A percentile compares a stretch with the other conserved stretches of the same genome.
phyloP scores from a whole-genome alignment of 2,113 vertebrate species.

The Micronisus gabar region DNA sequence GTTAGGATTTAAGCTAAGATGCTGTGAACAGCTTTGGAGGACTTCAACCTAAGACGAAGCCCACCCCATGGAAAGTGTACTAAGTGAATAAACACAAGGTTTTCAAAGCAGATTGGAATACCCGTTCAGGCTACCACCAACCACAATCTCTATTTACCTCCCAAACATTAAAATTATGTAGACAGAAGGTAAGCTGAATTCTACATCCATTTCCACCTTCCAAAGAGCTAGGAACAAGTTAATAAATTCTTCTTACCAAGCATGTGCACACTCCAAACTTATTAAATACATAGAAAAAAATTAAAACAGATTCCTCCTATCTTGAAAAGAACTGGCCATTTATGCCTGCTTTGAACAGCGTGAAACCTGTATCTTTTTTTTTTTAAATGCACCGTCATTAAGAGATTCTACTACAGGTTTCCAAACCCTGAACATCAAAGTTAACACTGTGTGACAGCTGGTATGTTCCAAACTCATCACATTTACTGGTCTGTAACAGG shows the following conservation, averaged over 20 bases:
- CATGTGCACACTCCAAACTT: background rate
- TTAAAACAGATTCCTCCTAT: background rate
- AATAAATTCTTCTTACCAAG: background rate
- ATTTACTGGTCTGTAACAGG: conserved; percentile 73
- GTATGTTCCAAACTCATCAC: conserved; percentile 62
- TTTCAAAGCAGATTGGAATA: background rate
- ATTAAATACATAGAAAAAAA: background rate
- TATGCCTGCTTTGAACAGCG: background rate
- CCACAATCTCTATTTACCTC: background rate
- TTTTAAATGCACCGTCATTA: conserved; percentile 2
- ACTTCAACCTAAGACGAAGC: background rate
- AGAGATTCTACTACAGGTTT: conserved; percentile 19
- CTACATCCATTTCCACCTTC: background rate
- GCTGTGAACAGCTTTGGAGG: background rate
- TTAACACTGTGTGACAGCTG: conserved; percentile 75
- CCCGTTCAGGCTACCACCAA: background rate
- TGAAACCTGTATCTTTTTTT: conserved; percentile 25
- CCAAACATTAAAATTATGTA: background rate
- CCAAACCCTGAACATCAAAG: conserved; percentile 56
- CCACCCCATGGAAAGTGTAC: background rate
- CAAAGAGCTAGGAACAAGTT: background rate
- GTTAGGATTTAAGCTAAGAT: background rate
- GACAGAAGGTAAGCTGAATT: background rate
- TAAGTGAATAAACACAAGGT: background rate
- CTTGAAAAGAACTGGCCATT: background rate